Evolutionary conservation across 1,140 invertebrate genomes (phyloP).

Genomic region (Mesaphorura yosii): DNA sequence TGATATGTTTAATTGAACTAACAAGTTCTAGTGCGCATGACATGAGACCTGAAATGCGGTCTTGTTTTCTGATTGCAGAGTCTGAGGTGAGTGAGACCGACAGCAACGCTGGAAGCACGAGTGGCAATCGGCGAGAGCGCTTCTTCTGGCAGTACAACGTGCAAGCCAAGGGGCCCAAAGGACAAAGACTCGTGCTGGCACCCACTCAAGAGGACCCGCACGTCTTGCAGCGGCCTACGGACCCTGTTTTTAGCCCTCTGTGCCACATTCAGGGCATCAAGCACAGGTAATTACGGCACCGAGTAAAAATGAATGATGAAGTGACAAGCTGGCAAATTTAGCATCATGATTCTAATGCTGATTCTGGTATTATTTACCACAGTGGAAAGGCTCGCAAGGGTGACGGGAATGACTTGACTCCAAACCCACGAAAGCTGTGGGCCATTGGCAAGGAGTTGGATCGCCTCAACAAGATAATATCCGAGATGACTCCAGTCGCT

Average conservation of each 20-base stretch:
- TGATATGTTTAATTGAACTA: background rate
- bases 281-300: conserved; percentile 53
- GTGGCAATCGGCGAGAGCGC: conserved; percentile 43
- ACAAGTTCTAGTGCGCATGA: background rate
- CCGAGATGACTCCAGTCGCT: conserved; percentile 87
- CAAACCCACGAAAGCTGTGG: conserved; percentile 82
- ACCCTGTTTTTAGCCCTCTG: conserved; percentile 83
- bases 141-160: conserved; percentile 99
- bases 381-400: conserved; percentile 91
- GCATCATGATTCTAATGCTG: no score
- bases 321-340: no score
- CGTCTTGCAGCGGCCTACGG: conserved; percentile 71
- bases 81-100: conserved; percentile 31
- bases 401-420: conserved; percentile 93
- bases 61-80: conserved; percentile 23
- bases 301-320: no score
- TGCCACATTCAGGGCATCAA: conserved; percentile 82
- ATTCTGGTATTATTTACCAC: no score
- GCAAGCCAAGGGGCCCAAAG: conserved; percentile 94
- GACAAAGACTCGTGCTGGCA: conserved; percentile 57
- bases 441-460: conserved; percentile 84
- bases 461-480: conserved; percentile 81
- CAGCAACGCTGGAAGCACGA: conserved; percentile 28
- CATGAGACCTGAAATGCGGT: background rate
- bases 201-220: conserved; percentile 84